Conservation (phyloP, 2,888 invertebrate species). For the Heliothis peltigera region DNA sequence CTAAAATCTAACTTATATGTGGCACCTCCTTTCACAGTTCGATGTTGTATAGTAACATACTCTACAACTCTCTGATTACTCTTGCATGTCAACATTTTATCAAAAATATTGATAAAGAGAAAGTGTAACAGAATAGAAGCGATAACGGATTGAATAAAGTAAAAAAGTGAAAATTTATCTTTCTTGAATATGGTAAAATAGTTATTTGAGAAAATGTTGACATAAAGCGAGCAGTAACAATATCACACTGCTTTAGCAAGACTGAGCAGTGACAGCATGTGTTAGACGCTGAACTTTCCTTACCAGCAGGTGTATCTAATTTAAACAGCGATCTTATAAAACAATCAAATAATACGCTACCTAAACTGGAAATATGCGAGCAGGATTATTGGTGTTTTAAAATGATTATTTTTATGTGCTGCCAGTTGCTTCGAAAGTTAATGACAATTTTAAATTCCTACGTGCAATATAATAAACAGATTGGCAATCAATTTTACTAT, state of each 20-base stretch:
- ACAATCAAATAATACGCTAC: constrained; percentile 45
- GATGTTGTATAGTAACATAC: constrained; percentile 71
- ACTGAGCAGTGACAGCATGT: constrained; percentile 73
- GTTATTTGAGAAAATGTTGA: constrained; percentile 51
- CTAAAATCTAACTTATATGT: constrained; percentile 70
- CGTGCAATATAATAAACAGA: no score
- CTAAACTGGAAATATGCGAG: constrained; percentile 32
- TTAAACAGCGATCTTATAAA: constrained; percentile 46
- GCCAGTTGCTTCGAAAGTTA: constrained; percentile 48
- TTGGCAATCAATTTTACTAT: no score
- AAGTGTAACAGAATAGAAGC: no score
- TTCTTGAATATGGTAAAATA: no score
- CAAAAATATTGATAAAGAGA: not conserved
- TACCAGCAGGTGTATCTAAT: constrained; percentile 36
- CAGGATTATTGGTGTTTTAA: constrained; percentile 15
- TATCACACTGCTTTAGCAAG: constrained; percentile 66
- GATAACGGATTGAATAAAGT: no score
- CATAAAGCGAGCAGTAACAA: constrained; percentile 46
- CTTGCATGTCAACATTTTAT: constrained; percentile 54
- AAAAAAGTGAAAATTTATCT: no score
- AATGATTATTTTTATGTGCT: constrained; percentile 4
- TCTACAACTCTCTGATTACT: constrained; percentile 58
- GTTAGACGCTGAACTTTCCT: constrained; percentile 54
- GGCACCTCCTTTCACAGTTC: constrained; percentile 72
- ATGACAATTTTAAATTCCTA: not conserved